These are phyloP conservation scores for Dasyornis broadbenti DNA, from an alignment of 2,113 vertebrate genomes.

Conservation along the genomic window DNA sequence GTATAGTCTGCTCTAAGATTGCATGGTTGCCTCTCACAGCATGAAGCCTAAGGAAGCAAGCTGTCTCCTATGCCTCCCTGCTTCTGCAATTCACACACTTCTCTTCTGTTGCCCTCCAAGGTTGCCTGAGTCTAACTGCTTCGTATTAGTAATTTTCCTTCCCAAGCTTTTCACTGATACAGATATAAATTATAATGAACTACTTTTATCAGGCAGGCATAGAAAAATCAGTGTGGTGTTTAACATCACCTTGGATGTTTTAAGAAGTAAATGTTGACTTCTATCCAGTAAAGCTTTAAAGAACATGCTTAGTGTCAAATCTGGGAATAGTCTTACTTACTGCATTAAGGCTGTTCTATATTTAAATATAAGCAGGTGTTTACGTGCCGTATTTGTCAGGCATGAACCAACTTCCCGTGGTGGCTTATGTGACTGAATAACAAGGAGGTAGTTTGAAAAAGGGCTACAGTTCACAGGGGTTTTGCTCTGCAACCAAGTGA, in stretches of 20 bases:
- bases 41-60: not conserved
- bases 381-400: constrained; percentile 18
- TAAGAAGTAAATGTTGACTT: constrained; percentile 24
- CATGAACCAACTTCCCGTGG: not conserved
- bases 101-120: not conserved
- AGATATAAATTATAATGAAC: not conserved
- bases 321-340: constrained; percentile 43
- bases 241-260: not conserved
- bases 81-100: not conserved
- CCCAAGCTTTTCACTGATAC: not conserved
- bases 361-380: constrained; percentile 61
- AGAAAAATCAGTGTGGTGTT: not conserved
- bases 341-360: constrained; percentile 57
- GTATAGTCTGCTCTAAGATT: not conserved
- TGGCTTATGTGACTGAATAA: not conserved
- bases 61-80: not conserved
- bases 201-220: not conserved
- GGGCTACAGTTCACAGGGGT: not conserved
- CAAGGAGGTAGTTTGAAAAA: not conserved
- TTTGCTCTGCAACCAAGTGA: not conserved
- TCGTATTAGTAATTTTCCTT: not conserved
- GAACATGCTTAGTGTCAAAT: constrained; percentile 46
- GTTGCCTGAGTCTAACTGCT: not conserved
- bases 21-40: not conserved
- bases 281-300: constrained; percentile 29